A percentile compares a stretch with the other conserved stretches of the same genome.
Conservation (phyloP, 2,888 invertebrate species). For the Melikaiella ostensackeni region DNA sequence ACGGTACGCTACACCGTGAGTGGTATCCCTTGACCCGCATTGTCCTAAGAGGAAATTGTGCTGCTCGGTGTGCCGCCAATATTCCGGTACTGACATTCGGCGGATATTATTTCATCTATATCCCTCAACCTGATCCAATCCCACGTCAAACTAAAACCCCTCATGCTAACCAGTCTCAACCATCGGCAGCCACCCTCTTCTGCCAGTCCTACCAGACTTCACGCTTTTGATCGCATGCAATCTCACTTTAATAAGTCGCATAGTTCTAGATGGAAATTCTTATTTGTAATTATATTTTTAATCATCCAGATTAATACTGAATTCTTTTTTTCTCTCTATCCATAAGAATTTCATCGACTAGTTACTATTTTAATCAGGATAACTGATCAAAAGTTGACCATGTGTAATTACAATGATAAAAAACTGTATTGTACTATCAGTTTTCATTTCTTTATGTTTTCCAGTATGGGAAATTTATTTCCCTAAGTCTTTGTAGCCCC, state of each 20-base stretch:
- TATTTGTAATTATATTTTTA: background rate
- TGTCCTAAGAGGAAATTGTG: slow-evolving; percentile 67
- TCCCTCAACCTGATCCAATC: slow-evolving; percentile 50
- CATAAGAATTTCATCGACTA: too few relatives aligned
- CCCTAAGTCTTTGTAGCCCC: too few relatives aligned
- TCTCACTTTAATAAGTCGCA: background rate
- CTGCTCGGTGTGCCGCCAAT: slow-evolving; percentile 63
- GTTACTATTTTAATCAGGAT: background rate
- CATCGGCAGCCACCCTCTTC: slow-evolving; percentile 2
- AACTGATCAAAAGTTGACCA: too few relatives aligned
- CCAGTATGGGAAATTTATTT: too few relatives aligned
- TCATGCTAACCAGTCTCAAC: slow-evolving; percentile 9
- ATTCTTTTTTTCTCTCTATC: background rate
- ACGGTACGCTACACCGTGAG: slow-evolving; percentile 46
- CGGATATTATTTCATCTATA: slow-evolving; percentile 67
- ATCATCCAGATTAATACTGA: background rate
- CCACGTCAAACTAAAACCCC: slow-evolving; percentile 43
- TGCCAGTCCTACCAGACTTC: background rate
- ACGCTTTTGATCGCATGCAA: background rate
- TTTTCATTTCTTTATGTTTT: too few relatives aligned
- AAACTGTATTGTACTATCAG: too few relatives aligned
- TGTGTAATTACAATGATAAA: too few relatives aligned
- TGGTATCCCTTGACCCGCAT: slow-evolving; percentile 59
- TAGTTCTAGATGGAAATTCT: background rate
- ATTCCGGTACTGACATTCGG: slow-evolving; percentile 65